Evolutionary conservation across 2,113 vertebrate genomes (phyloP).

Genomic region (Spizaetus ornatus): DNA sequence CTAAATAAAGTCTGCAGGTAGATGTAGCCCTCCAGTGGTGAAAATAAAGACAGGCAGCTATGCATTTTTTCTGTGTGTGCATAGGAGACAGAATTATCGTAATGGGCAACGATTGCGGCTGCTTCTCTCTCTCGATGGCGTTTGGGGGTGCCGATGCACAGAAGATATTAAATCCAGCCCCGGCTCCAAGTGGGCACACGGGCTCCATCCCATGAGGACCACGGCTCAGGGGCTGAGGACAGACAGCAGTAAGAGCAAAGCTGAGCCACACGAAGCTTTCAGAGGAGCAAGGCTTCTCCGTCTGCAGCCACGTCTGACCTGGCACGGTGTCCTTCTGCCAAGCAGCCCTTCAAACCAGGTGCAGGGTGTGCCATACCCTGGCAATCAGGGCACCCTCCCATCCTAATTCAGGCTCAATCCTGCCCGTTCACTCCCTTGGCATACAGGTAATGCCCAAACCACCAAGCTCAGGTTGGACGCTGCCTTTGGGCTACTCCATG

Average conservation of each 20-base stretch:
- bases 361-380: not conserved
- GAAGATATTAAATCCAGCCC: not conserved
- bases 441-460: not conserved
- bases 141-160: not conserved
- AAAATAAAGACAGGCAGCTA: not conserved
- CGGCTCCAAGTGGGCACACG: fast-evolving
- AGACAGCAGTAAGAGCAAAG: not conserved
- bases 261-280: not conserved
- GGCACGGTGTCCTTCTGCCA: not conserved
- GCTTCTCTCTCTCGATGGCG: not conserved
- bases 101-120: fast-evolving
- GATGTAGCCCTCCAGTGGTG: conserved; percentile 51
- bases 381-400: not conserved
- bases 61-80: not conserved
- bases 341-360: not conserved
- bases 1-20: not conserved
- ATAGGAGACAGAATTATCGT: fast-evolving
- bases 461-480: too few relatives aligned
- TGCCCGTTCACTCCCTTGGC: not conserved
- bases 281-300: not conserved
- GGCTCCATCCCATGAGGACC: not conserved
- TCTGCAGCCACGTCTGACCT: not conserved
- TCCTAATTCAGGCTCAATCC: not conserved
- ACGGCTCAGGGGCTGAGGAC: not conserved
- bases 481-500: not conserved